These are phyloP conservation scores for Pseudoips prasinana DNA, from an alignment of 2,888 invertebrate genomes.

Conservation along the genomic window DNA sequence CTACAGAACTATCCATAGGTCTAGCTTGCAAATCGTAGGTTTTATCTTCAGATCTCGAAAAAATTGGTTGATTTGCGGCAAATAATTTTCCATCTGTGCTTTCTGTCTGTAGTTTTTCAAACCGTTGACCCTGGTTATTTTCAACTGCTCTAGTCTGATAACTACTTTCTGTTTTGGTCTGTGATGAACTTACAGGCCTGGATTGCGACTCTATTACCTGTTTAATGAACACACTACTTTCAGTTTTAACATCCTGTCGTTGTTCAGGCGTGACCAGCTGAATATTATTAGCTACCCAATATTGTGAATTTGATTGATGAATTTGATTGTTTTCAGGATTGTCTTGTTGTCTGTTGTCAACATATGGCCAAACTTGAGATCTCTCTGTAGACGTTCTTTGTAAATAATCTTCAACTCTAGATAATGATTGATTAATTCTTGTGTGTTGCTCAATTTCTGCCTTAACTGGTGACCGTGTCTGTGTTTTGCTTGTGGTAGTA, in stretches of 20 bases:
- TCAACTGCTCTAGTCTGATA: background rate
- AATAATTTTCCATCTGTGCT: background rate
- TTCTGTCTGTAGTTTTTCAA: background rate
- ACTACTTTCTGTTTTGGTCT: slow-evolving; percentile 2
- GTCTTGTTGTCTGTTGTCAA: background rate
- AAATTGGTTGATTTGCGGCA: slow-evolving; percentile 2
- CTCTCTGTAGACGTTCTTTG: too few species aligned
- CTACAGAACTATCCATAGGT: background rate
- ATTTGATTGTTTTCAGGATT: background rate
- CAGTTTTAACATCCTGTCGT: background rate
- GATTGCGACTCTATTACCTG: background rate
- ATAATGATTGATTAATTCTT: too few species aligned
- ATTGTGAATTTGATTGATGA: slow-evolving; percentile 7
- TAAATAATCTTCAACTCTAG: too few species aligned
- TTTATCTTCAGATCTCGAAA: slow-evolving; percentile 6
- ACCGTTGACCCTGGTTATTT: slow-evolving; percentile 2
- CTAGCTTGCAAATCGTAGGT: background rate
- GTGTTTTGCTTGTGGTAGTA: slow-evolving; percentile 6
- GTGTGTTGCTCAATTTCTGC: too few species aligned
- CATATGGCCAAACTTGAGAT: slow-evolving; percentile 6
- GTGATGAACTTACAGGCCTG: background rate
- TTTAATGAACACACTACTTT: background rate
- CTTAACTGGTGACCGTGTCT: background rate
- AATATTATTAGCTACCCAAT: slow-evolving; percentile 6
- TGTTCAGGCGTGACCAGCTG: background rate